phyloP scores from a whole-genome alignment of 2,888 invertebrate genomes.

The Baronia brevicornis region DNA sequence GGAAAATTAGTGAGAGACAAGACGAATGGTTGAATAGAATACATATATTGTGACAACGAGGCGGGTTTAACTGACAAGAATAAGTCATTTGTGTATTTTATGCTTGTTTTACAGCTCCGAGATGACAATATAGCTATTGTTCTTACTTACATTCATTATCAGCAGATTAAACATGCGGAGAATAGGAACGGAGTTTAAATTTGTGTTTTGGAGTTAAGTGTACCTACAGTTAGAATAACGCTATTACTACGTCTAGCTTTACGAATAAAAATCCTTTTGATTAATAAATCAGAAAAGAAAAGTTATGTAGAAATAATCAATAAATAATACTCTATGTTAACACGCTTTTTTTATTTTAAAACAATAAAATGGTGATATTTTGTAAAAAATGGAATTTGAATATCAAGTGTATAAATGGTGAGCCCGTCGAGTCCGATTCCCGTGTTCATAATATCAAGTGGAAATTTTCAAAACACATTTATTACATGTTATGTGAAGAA shows the following conservation, averaged over 20 bases:
- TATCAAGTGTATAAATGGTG: no score
- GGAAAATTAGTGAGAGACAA: conserved; percentile 30
- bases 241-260: conserved; percentile 20
- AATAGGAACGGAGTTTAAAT: conserved; percentile 23
- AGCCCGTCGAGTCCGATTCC: no score
- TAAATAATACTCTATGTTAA: background rate
- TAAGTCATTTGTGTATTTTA: conserved; percentile 54
- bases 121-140: conserved; percentile 49
- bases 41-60: conserved; percentile 13
- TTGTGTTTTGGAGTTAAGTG: no score
- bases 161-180: conserved; percentile 41
- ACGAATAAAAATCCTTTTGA: conserved; percentile 20
- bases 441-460: no score
- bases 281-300: conserved; percentile 16
- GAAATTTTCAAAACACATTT: no score
- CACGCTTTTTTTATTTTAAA: background rate
- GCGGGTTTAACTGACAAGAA: conserved; percentile 25
- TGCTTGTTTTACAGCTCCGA: conserved; percentile 43
- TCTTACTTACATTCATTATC: conserved; percentile 52
- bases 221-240: conserved; percentile 17
- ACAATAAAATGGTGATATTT: background rate
- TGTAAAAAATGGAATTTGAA: no score
- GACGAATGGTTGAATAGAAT: conserved; percentile 24
- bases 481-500: no score
- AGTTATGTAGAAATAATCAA: conserved; percentile 7